Evolutionary conservation across 2,888 invertebrate species (phyloP).

Genomic region (Drosophila emarginata): DNA sequence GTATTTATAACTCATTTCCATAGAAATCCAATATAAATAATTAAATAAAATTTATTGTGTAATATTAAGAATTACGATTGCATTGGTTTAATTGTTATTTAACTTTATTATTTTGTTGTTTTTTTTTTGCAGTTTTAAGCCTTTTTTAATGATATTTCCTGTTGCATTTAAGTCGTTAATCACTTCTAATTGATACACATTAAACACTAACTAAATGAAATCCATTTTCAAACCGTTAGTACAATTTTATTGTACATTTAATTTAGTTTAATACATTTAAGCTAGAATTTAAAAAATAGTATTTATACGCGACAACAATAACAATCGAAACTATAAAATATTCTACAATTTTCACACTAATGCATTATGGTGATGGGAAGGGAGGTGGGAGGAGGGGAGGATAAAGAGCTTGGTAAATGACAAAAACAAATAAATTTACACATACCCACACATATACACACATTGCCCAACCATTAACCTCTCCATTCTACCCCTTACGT

Average conservation of each 20-base stretch:
- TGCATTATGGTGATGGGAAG: neutral
- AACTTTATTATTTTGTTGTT: neutral
- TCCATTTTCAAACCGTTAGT: neutral
- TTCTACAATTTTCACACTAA: neutral
- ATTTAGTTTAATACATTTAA: neutral
- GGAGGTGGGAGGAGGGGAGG: too few relatives aligned
- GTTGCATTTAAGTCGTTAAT: neutral
- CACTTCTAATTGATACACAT: constrained; percentile 1
- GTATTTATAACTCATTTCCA: too few relatives aligned
- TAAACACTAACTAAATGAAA: neutral
- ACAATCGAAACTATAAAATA: constrained; percentile 7
- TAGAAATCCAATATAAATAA: neutral
- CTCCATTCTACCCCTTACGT: too few relatives aligned
- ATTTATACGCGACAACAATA: constrained; percentile 8
- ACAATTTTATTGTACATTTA: neutral
- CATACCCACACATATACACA: neutral
- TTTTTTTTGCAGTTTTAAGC: neutral
- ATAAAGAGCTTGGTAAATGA: neutral
- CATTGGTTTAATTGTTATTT: neutral
- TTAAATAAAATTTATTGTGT: neutral
- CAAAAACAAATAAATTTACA: constrained; percentile 1
- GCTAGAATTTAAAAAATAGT: constrained; percentile 4
- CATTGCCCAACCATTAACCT: neutral
- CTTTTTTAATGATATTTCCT: neutral
- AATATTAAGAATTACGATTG: too few relatives aligned